Evolutionary conservation across 2,113 vertebrate species (phyloP), one percentile per base, ranked within the genome.

Genomic region (Megaptera novaeangliae): DNA sequence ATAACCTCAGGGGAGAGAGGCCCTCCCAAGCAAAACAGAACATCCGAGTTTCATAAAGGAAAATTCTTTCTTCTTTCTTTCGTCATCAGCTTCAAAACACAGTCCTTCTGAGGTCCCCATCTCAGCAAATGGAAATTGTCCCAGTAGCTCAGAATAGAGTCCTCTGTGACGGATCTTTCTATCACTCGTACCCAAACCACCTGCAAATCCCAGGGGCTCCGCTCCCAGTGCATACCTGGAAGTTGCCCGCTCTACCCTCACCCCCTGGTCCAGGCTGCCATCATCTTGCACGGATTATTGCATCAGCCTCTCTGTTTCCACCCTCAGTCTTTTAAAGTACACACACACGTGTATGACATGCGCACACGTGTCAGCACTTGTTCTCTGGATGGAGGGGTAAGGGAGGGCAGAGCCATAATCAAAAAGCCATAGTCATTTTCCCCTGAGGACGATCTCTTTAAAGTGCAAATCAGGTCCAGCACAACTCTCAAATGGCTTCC

Each of bases 201-300:
- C 36, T 11, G 1, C 9, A 18, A 2, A 11, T 18, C n/a, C 59
- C 41, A 5, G 1, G 0, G 57, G 57, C 39, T n/a, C 46, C 14
- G 36, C 1, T 2, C 36, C 63, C 57, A 4, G 41, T 12, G 7
- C 0, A 0, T 8, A 52, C 4, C 14, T 41, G 7, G 21, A 63
- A 2, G 64, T 5, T 29, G 64, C 20, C 69, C 8, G 2, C 21
- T 6, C 61, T 5, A 0, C 2, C 81, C 39, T 87, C 34, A 29
- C 41, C 77, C 17, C 75, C 52, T 23, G 49, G 72, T 20, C 55
- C 15, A 11, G 3, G 71, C 17, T 18, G 1, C 41, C 21, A 11
- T 1, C 18, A 0, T 3, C 63, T 61, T 1, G 18, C 17, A 4
- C 5, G 0, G 11, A 6, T 7, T 27, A 18, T 17, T 0, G 25